Evolutionary conservation across 2,113 vertebrate genomes (phyloP).

Genomic region (Vanacampus margaritifer): DNA sequence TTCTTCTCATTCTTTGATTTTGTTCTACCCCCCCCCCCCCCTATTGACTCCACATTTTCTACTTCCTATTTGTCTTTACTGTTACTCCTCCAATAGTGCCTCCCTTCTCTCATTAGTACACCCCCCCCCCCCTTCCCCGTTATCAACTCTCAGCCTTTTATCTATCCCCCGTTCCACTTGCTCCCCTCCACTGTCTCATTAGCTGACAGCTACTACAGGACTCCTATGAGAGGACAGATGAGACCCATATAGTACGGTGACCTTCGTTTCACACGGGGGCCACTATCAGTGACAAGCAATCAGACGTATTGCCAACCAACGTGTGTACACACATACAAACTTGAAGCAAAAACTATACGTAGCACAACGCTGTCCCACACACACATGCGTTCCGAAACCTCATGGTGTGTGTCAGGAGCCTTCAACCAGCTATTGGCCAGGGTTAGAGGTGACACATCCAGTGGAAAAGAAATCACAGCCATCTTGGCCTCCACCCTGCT

Average conservation of each 20-base stretch:
- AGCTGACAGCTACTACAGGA: conserved; percentile 59
- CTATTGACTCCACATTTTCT: conserved; percentile 4
- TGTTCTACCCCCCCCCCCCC: neutral
- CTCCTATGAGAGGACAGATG: conserved; percentile 64
- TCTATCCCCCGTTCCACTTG: conserved; percentile 27
- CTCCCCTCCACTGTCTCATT: conserved; percentile 58
- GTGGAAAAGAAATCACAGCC: conserved; percentile 44
- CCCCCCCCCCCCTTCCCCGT: conserved; percentile 16
- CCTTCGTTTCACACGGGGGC: conserved; percentile 59
- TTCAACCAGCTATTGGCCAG: conserved; percentile 50
- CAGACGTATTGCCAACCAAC: conserved; percentile 47
- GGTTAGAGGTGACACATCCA: conserved; percentile 55
- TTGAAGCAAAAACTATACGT: conserved; percentile 10
- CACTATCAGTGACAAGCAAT: conserved; percentile 71
- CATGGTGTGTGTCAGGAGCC: conserved; percentile 44
- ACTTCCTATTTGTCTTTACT: neutral
- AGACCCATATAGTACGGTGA: conserved; percentile 62
- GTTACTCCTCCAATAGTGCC: neutral
- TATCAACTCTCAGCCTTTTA: conserved; percentile 31
- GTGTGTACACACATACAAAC: conserved; percentile 20
- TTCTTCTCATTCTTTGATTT: conserved; percentile 2
- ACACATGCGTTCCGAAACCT: conserved; percentile 25
- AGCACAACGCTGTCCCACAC: conserved; percentile 14
- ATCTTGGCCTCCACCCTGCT: conserved; percentile 24
- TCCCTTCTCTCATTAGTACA: conserved; percentile 35